Evolutionary conservation across 2,113 vertebrate genomes (phyloP).

Genomic region (Zosterops borbonicus): DNA sequence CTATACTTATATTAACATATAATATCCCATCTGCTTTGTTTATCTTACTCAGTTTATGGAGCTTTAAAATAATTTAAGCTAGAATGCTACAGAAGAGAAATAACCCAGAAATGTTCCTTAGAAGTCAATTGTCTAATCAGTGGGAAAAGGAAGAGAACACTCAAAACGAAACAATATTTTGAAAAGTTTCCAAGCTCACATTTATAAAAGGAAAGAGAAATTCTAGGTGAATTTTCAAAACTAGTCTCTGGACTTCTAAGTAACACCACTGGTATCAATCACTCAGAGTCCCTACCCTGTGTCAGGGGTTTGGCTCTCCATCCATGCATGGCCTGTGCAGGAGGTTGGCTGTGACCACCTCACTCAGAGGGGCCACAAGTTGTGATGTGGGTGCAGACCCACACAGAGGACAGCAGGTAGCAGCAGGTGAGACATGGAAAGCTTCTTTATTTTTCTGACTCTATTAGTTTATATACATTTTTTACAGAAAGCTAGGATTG

Average conservation of each 20-base stretch:
- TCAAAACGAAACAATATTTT: neutral
- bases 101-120: neutral
- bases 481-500: no score
- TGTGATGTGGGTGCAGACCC: no score
- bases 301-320: neutral
- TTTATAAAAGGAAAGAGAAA: neutral
- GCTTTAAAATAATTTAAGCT: neutral
- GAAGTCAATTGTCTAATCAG: neutral
- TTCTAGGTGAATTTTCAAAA: neutral
- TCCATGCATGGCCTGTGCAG: accelerated
- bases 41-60: neutral
- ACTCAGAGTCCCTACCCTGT: neutral
- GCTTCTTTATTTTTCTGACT: no score
- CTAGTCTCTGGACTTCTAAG: neutral
- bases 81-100: neutral
- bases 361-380: no score
- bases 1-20: neutral
- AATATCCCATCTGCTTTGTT: neutral
- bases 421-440: no score
- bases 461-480: no score
- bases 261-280: accelerated
- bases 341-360: neutral
- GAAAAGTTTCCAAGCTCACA: neutral
- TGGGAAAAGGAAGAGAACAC: neutral
- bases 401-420: no score